Conservation (phyloP, 2,797 vertebrate species). For the Molossus molossus region DNA sequence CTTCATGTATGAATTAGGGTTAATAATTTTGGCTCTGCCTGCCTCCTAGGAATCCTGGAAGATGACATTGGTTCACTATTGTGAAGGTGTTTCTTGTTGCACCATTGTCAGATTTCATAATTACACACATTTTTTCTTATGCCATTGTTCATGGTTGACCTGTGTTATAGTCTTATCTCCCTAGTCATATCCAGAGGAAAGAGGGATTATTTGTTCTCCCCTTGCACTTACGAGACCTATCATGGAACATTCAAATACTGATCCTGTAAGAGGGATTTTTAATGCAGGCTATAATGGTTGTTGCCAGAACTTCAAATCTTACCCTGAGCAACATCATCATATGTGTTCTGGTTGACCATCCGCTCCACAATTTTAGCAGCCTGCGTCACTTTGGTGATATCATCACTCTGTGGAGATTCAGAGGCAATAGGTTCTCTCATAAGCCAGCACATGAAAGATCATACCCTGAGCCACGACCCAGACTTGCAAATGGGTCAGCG, state of each 20-base stretch:
- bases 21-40: not conserved
- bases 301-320: not conserved
- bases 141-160: not conserved
- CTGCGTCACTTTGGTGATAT: conserved; percentile 91
- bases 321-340: conserved; percentile 96
- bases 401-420: conserved; percentile 90
- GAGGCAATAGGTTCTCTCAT: not conserved
- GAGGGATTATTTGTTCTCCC: not conserved
- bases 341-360: conserved; percentile 96
- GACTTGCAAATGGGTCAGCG: not conserved
- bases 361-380: conserved; percentile 94
- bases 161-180: not conserved
- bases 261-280: conserved; percentile 5
- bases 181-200: conserved; percentile 28
- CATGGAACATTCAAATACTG: conserved; percentile 18
- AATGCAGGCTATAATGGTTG: not conserved
- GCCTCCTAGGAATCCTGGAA: not conserved
- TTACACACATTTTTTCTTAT: not conserved
- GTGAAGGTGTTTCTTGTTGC: not conserved
- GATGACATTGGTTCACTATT: conserved; percentile 11
- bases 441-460: conserved; percentile 40
- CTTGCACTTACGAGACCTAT: not conserved
- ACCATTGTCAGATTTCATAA: not conserved
- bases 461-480: not conserved
- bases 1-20: not conserved